Percentiles rank a stretch among this genome's conserved stretches.
Conservation (phyloP, 2,888 invertebrate genomes). For the Melieria omissa region DNA sequence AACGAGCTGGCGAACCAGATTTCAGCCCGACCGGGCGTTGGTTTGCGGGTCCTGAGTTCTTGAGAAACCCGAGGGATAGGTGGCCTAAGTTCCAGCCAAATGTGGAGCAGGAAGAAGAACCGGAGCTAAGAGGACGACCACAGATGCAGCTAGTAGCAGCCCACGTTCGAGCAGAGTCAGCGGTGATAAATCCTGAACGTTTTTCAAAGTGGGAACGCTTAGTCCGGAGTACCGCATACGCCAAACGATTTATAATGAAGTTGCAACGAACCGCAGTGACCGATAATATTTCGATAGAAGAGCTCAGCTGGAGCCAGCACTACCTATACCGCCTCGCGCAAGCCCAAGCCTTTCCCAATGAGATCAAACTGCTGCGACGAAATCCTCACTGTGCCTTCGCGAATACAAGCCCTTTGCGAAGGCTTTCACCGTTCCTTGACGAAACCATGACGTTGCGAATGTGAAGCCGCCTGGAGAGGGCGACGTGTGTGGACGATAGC, state of each 20-base stretch:
- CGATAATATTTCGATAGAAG: neutral
- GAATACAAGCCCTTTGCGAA: conserved; percentile 7
- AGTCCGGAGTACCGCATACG: neutral
- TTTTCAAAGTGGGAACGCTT: conserved; percentile 7
- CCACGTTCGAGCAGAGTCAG: neutral
- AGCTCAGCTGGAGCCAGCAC: conserved; percentile 5
- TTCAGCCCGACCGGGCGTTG: neutral
- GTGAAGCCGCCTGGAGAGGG: conserved; percentile 39
- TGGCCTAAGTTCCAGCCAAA: conserved; percentile 31
- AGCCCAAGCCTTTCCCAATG: conserved; percentile 3
- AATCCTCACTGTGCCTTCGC: neutral
- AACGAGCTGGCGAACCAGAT: conserved; percentile 25
- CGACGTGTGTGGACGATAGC: conserved; percentile 25
- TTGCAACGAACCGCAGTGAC: conserved; percentile 24
- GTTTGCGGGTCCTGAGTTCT: conserved; percentile 40
- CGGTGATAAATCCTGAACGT: neutral
- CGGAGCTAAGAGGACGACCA: neutral
- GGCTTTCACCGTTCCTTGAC: conserved; percentile 41
- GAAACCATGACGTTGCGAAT: conserved; percentile 30
- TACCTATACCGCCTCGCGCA: conserved; percentile 12
- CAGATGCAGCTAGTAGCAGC: neutral
- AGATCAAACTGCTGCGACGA: neutral
- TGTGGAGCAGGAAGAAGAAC: neutral
- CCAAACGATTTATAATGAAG: neutral
- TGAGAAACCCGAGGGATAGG: conserved; percentile 5